Conservation (phyloP, 1,140 invertebrate genomes). For the Bemisia tabaci region DNA sequence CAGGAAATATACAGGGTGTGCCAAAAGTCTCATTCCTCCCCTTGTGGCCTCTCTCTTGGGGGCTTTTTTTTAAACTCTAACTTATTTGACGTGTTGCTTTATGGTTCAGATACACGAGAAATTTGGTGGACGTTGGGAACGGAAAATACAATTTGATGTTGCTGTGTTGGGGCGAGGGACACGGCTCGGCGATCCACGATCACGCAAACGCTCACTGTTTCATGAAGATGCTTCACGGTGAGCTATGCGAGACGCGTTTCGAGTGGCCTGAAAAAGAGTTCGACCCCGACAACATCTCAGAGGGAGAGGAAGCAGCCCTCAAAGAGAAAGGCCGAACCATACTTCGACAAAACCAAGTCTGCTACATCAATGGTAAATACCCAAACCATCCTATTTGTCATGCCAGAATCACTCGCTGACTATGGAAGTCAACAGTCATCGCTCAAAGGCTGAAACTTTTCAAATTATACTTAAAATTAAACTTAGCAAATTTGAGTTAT, state of each 20-base stretch:
- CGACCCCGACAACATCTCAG: constrained; percentile 19
- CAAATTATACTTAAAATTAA: no score
- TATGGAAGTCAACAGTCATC: no score
- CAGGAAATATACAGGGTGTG: no score
- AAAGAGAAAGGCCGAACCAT: constrained; percentile 43
- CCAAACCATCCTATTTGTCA: no score
- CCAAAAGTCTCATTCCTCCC: no score
- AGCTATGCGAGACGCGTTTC: constrained; percentile 33
- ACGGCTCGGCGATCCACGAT: constrained; percentile 90
- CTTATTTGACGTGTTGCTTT: no score
- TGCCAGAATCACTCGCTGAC: no score
- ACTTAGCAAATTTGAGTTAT: no score
- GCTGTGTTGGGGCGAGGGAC: constrained; percentile 92
- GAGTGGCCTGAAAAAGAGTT: constrained; percentile 45
- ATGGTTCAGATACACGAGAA: constrained; percentile 72
- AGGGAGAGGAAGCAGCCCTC: constrained; percentile 34
- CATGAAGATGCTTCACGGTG: constrained; percentile 75
- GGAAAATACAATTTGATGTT: constrained; percentile 97
- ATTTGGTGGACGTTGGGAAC: constrained; percentile 87
- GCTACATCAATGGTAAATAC: constrained; percentile 85
- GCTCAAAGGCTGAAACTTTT: no score
- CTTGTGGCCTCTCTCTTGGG: no score
- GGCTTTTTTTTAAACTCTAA: no score
- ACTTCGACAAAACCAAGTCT: constrained; percentile 61
- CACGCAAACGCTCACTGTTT: constrained; percentile 95